Base-by-base conservation (phyloP, 2,797 vertebrate species). In the Simalia tracyae region DNA sequence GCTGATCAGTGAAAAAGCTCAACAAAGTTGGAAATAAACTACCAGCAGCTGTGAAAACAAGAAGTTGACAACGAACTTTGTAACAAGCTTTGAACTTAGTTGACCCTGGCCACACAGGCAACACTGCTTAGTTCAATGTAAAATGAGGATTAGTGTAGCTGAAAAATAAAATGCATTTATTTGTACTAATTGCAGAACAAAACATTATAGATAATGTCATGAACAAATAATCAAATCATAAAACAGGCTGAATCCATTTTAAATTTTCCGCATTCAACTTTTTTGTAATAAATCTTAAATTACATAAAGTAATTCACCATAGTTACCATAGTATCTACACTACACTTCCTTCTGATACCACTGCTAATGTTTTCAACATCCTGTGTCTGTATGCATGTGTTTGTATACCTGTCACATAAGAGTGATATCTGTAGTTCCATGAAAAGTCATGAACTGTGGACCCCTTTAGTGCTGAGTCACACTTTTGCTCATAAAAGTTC, bases 31-130 rank as follows among this genome's bases (percentile, higher is more conserved):
- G 66, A 72, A 93, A n/a, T 90, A 94, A 95, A 89, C 91, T 91
- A 89, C 0, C 0, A 88, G 76, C 95, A 96, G 92, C 95, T 96
- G 95, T 93, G 87, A 92, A 96, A 96, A 96, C 92, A 94, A 76
- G 57, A 61, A 92, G 9, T 42, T 95, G 94, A 95, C 89, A 95
- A 76, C 60, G 54, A 90, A 63, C 84, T 92, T 94, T 93, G 36
- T 93, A 93, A 89, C 5, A 85, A 93, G 87, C 92, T 28, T 81
- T 95, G 95, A 94, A 93, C 94, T 96, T 95, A 93, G 93, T 92
- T 1, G 0, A 93, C 94, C 86, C 89, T 91, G 95, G 91, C 92
- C 90, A 88, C 95, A 94, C 93, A 96, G 87, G 60, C 66, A 89
- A 89, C 93, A 88, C 92, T 94, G 84, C 86, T 56, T 94, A 90